phyloP scores from a whole-genome alignment of 2,113 vertebrate species.

The Strigops habroptila region DNA sequence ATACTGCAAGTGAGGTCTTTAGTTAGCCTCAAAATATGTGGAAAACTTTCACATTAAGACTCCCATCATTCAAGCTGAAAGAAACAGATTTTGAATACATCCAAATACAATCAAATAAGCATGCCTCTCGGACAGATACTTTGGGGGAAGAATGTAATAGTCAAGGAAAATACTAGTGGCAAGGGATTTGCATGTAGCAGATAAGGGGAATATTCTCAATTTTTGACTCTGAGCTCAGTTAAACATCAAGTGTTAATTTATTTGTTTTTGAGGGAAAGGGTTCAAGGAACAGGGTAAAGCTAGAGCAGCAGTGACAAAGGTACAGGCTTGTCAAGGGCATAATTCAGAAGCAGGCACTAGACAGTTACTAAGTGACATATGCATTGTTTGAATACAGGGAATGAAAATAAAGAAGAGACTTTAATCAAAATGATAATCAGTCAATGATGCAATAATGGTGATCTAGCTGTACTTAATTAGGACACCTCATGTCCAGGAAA shows the following conservation, averaged over 20 bases:
- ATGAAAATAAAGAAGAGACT: constrained; percentile 71
- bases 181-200: neutral
- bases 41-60: neutral
- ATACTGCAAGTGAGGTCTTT: too few species aligned
- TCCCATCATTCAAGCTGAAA: neutral
- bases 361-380: constrained; percentile 49
- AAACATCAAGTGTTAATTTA: neutral
- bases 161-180: neutral
- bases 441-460: constrained; percentile 68
- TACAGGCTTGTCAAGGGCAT: neutral
- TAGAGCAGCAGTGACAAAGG: neutral
- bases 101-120: accelerated
- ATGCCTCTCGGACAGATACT: neutral
- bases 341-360: constrained; percentile 36
- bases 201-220: neutral
- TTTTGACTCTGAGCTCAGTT: neutral
- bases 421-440: constrained; percentile 77
- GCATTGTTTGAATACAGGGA: constrained; percentile 62
- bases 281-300: neutral
- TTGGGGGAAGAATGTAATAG: neutral
- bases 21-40: neutral
- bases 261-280: neutral
- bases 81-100: neutral
- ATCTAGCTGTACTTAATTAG: constrained; percentile 67
- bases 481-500: constrained; percentile 67